phyloP scores from a whole-genome alignment of 2,888 invertebrate species.

The Glaucopsyche alexis region DNA sequence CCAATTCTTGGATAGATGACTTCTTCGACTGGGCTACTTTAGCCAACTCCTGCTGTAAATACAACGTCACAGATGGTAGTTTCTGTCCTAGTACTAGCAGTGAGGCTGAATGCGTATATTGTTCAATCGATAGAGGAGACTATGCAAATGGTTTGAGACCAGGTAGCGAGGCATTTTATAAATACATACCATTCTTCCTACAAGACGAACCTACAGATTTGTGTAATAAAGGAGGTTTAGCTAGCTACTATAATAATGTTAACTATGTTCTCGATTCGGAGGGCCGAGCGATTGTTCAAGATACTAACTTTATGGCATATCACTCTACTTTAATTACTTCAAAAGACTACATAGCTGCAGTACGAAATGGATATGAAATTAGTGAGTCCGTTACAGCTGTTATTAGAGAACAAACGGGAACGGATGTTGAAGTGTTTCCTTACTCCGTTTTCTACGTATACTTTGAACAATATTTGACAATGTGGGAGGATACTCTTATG shows the following conservation, averaged over 20 bases:
- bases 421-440: conserved; percentile 88
- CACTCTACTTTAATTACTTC: conserved; percentile 90
- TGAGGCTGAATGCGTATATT: conserved; percentile 68
- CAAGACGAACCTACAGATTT: conserved; percentile 83
- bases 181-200: conserved; percentile 86
- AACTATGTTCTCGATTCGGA: conserved; percentile 81
- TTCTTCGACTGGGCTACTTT: conserved; percentile 91
- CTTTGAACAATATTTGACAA: conserved; percentile 96
- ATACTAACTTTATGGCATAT: conserved; percentile 94
- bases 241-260: conserved; percentile 84
- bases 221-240: conserved; percentile 89
- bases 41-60: conserved; percentile 83
- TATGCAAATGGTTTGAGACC: conserved; percentile 79
- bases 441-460: conserved; percentile 97
- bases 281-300: conserved; percentile 79
- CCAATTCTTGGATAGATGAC: conserved; percentile 96
- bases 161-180: conserved; percentile 78
- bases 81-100: conserved; percentile 83
- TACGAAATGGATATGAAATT: conserved; percentile 87
- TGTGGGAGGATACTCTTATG: conserved; percentile 85
- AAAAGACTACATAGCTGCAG: conserved; percentile 89
- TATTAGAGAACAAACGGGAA: conserved; percentile 66
- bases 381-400: conserved; percentile 87
- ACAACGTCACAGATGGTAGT: conserved; percentile 78
- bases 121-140: conserved; percentile 69